Percentiles rank a stretch among this genome's conserved stretches.
phyloP scores from a whole-genome alignment of 2,797 vertebrate genomes.

The Simalia tracyae region DNA sequence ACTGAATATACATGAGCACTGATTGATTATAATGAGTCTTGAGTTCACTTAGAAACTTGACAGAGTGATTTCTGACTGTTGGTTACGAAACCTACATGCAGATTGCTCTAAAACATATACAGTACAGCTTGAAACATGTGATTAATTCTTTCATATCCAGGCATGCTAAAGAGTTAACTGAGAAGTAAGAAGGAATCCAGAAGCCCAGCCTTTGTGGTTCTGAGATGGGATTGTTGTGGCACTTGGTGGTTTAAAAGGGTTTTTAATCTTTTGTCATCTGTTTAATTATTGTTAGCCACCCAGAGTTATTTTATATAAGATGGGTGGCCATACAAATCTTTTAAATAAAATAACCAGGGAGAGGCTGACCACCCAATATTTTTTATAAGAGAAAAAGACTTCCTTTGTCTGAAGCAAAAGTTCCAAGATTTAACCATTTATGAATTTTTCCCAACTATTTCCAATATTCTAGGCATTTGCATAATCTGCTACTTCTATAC shows the following conservation, averaged over 20 bases:
- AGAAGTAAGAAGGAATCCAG: background rate
- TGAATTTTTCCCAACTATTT: background rate
- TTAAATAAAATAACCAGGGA: background rate
- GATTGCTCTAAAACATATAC: conserved; percentile 1
- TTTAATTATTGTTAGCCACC: background rate
- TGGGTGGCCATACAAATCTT: background rate
- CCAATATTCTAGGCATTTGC: background rate
- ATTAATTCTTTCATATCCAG: background rate
- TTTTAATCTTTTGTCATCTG: background rate
- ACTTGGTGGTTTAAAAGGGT: background rate
- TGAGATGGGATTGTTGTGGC: background rate
- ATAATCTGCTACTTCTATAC: background rate
- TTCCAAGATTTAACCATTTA: conserved; percentile 21
- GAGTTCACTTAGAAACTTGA: conserved; percentile 15
- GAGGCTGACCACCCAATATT: background rate
- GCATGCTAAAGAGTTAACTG: background rate
- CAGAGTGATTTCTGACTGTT: conserved; percentile 21
- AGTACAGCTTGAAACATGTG: background rate
- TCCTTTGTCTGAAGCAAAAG: background rate
- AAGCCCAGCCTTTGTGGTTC: background rate
- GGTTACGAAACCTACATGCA: conserved; percentile 12
- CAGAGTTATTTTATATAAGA: background rate
- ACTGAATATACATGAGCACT: conserved; percentile 21
- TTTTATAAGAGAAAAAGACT: background rate
- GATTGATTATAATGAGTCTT: conserved; percentile 27